These are phyloP conservation scores for Ectemnius lituratus DNA, from an alignment of 2,888 invertebrate species.

Conservation along the genomic window DNA sequence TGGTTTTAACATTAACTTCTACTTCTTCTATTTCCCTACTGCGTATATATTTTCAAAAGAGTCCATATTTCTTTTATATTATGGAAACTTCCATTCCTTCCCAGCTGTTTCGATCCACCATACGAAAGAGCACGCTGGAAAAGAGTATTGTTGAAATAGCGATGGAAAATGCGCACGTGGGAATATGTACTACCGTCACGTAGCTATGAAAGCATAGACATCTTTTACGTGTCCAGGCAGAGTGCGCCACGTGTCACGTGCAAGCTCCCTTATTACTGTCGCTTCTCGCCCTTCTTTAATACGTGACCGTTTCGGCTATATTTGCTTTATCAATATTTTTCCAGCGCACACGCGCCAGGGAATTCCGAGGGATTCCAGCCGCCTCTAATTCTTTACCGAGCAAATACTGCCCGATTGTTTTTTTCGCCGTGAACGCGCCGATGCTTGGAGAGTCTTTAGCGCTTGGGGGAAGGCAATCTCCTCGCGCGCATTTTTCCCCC, in stretches of 20 bases:
- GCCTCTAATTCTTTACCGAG: neutral
- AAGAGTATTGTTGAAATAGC: conserved; percentile 45
- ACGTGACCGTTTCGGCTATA: conserved; percentile 2
- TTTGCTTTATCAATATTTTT: conserved; percentile 33
- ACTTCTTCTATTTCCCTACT: too few species aligned
- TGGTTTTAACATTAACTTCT: too few species aligned
- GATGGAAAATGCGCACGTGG: conserved; percentile 44
- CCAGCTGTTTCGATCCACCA: too few species aligned
- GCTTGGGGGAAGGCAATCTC: conserved; percentile 28
- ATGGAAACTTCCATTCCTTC: too few species aligned
- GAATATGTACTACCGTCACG: conserved; percentile 50
- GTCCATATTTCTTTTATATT: too few species aligned
- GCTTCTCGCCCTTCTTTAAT: conserved; percentile 37
- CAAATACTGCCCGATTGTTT: neutral
- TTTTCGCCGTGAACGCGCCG: neutral
- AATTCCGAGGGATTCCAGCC: too few species aligned
- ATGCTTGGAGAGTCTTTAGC: conserved; percentile 15
- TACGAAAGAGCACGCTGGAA: conserved; percentile 28
- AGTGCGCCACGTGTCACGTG: neutral
- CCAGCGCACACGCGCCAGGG: neutral
- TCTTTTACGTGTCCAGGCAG: too few species aligned
- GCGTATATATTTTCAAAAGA: too few species aligned
- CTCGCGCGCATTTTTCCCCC: conserved; percentile 11
- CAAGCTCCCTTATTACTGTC: conserved; percentile 40
- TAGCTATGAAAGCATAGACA: conserved; percentile 59